Conservation (phyloP, 2,113 vertebrate species). For the Prochilodus magdalenae region DNA sequence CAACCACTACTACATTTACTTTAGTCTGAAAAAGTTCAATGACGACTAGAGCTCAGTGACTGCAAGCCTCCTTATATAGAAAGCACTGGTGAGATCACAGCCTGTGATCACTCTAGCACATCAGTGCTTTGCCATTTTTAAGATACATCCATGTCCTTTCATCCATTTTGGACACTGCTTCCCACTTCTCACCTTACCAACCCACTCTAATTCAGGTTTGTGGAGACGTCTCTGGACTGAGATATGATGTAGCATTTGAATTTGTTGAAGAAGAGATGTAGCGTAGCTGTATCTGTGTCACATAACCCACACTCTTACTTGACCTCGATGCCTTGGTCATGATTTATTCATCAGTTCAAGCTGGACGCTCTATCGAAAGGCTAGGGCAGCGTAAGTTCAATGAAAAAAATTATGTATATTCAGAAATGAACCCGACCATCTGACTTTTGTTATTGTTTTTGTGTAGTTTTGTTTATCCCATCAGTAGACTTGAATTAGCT, state of each 20-base stretch:
- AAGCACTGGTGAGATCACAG: background rate
- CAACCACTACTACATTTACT: background rate
- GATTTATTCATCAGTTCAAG: slow-evolving; percentile 18
- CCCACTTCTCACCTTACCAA: background rate
- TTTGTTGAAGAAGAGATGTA: background rate
- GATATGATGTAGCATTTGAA: slow-evolving; percentile 15
- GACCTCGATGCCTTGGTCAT: slow-evolving; percentile 7
- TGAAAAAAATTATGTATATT: background rate
- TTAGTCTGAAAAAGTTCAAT: background rate
- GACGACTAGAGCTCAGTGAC: background rate
- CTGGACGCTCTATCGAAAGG: background rate
- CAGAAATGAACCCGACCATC: background rate
- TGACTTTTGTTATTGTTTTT: background rate
- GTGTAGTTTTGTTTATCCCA: background rate
- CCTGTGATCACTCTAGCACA: background rate
- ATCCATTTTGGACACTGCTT: background rate
- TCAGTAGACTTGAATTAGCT: background rate
- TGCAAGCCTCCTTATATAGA: background rate
- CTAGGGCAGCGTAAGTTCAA: background rate
- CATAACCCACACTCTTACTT: slow-evolving; percentile 13
- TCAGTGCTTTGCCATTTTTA: background rate
- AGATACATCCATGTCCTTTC: background rate
- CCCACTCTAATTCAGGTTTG: slow-evolving; percentile 8
- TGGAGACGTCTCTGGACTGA: background rate
- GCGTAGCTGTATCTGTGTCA: background rate